A percentile compares a stretch with the other conserved stretches of the same genome.
Evolutionary conservation across 2,888 invertebrate species (phyloP).

Genomic region (Cyclophora punctaria): DNA sequence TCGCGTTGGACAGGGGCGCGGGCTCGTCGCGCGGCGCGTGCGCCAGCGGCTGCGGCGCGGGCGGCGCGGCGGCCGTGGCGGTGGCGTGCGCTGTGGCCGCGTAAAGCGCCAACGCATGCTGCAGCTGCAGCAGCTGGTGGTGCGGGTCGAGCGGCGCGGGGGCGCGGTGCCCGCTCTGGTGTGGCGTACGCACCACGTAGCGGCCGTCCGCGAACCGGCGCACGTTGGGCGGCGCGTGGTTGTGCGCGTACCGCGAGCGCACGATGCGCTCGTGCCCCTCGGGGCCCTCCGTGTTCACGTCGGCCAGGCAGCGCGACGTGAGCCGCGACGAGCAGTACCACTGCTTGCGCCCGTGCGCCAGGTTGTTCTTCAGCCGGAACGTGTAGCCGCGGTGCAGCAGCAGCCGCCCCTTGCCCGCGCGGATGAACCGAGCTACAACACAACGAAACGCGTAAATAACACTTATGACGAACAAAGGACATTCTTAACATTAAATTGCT

Average conservation of each 20-base stretch:
- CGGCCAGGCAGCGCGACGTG: conserved; percentile 66
- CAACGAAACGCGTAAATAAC: conserved; percentile 9
- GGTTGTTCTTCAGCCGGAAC: conserved; percentile 66
- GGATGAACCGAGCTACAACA: conserved; percentile 63
- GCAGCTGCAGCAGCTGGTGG: conserved; percentile 65
- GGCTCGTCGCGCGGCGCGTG: conserved; percentile 37
- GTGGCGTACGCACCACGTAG: conserved; percentile 68
- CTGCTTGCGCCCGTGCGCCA: conserved; percentile 70
- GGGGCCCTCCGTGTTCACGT: conserved; percentile 69
- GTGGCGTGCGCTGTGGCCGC: conserved; percentile 65
- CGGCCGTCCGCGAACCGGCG: conserved; percentile 68
- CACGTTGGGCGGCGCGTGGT: conserved; percentile 68
- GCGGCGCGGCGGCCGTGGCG: conserved; percentile 37
- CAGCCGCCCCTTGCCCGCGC: conserved; percentile 64
- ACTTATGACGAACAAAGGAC: too few species aligned
- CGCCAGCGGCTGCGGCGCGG: conserved; percentile 30
- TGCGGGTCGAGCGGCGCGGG: conserved; percentile 65
- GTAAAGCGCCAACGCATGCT: conserved; percentile 65
- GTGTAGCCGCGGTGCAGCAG: conserved; percentile 67
- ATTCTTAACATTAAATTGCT: too few species aligned
- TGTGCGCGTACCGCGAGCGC: conserved; percentile 66
- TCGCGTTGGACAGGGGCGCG: conserved; percentile 43
- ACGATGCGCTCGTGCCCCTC: conserved; percentile 69
- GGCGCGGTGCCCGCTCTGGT: conserved; percentile 67
- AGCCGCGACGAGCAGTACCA: conserved; percentile 70